phyloP scores from a whole-genome alignment of 2,888 invertebrate genomes.

The Volucella inflata region DNA sequence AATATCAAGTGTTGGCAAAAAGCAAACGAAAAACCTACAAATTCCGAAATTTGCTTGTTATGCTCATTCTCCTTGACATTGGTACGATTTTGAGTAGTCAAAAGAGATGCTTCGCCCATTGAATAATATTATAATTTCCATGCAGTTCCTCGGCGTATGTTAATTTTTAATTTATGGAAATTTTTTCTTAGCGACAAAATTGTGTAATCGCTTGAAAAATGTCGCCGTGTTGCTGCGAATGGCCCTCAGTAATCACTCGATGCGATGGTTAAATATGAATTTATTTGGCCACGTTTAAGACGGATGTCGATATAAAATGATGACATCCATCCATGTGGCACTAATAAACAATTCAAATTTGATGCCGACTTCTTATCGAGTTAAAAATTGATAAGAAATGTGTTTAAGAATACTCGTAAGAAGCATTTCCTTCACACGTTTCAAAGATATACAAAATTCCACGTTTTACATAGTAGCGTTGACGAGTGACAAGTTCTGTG shows the following conservation, averaged over 20 bases:
- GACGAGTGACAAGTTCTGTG: background rate
- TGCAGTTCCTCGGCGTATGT: slow-evolving; percentile 10
- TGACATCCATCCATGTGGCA: slow-evolving; percentile 38
- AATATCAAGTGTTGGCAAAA: slow-evolving; percentile 2
- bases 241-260: background rate
- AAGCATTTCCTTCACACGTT: slow-evolving; percentile 2
- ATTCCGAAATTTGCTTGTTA: slow-evolving; percentile 11
- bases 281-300: slow-evolving; percentile 19
- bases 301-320: background rate
- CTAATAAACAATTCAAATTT: slow-evolving; percentile 25
- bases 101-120: background rate
- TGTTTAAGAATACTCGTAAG: slow-evolving; percentile 32
- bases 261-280: background rate
- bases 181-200: slow-evolving; percentile 1
- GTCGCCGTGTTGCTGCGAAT: slow-evolving; percentile 12
- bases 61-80: slow-evolving; percentile 56
- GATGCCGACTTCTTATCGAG: slow-evolving; percentile 27
- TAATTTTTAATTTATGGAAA: slow-evolving; percentile 42
- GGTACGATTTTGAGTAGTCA: slow-evolving; percentile 18
- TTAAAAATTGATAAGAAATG: background rate
- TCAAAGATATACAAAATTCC: background rate
- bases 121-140: slow-evolving; percentile 28
- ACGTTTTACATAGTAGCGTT: background rate
- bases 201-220: slow-evolving; percentile 49
- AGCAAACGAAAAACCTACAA: slow-evolving; percentile 31